Percentiles rank a stretch among this genome's conserved stretches.
These are phyloP conservation scores for Eupithecia inturbata DNA, from an alignment of 2,888 invertebrate genomes.

Conservation along the genomic window DNA sequence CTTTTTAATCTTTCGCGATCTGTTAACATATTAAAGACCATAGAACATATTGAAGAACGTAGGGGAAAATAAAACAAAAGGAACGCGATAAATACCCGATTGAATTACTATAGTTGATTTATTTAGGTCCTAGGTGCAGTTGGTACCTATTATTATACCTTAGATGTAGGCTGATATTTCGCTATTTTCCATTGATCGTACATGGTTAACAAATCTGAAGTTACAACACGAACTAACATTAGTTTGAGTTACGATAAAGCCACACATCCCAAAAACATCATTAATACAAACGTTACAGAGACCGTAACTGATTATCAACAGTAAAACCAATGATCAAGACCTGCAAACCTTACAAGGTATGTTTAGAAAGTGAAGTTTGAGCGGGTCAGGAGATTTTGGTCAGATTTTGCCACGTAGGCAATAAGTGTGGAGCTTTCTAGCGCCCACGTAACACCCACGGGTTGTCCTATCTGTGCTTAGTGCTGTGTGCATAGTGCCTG, in stretches of 20 bases:
- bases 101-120: no score
- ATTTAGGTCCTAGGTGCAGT: no score
- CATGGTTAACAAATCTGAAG: background rate
- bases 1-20: no score
- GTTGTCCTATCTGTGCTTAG: constrained; percentile 58
- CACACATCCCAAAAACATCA: constrained; percentile 69
- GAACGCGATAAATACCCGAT: no score
- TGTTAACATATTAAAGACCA: no score
- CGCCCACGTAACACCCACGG: constrained; percentile 79
- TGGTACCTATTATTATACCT: no score
- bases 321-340: constrained; percentile 48
- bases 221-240: constrained; percentile 15
- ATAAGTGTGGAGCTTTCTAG: constrained; percentile 75
- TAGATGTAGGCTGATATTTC: background rate
- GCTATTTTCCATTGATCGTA: background rate
- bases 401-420: constrained; percentile 65
- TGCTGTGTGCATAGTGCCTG: constrained; percentile 55
- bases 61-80: no score
- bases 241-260: constrained; percentile 41
- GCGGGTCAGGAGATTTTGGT: constrained; percentile 57
- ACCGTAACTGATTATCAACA: constrained; percentile 72
- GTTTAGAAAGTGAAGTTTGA: constrained; percentile 36
- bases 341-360: constrained; percentile 24
- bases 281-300: constrained; percentile 69
- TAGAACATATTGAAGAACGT: no score